Conservation (phyloP, 64 coral and sea anemone genomes). For the Porites australiensis region DNA sequence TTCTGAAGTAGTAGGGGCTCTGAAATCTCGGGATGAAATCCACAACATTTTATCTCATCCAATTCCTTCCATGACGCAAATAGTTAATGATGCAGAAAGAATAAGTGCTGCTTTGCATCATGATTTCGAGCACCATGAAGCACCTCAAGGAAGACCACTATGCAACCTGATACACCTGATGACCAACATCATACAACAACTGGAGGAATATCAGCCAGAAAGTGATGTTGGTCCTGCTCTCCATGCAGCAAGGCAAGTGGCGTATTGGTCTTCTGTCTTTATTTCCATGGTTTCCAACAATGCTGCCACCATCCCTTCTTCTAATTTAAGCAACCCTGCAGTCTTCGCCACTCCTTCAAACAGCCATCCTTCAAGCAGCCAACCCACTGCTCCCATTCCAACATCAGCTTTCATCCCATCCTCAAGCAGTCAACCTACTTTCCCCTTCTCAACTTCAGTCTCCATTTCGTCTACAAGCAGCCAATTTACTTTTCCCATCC, state of each 20-base stretch:
- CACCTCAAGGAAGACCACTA: not conserved
- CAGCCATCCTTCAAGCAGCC: not conserved
- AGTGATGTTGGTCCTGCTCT: conserved; percentile 29
- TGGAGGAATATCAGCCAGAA: not conserved
- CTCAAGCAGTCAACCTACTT: not conserved
- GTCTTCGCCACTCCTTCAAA: not conserved
- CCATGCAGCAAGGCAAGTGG: conserved; percentile 13
- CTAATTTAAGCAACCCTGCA: not conserved
- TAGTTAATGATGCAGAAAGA: too few species aligned
- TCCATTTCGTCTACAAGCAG: not conserved
- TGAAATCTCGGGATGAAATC: not conserved
- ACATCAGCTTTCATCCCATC: not conserved
- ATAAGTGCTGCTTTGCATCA: not conserved
- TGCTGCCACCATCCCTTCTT: not conserved
- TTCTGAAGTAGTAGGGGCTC: not conserved
- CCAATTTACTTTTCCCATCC: not conserved
- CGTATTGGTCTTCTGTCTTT: not conserved
- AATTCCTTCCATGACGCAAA: too few species aligned
- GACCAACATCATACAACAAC: conserved; percentile 7
- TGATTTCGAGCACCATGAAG: not conserved
- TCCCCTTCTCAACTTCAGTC: not conserved
- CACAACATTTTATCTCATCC: too few species aligned
- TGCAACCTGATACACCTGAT: not conserved
- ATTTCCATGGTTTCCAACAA: not conserved
- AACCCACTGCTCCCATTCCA: not conserved